Evolutionary conservation across 2,888 invertebrate genomes (phyloP).

Genomic region (Scaptomyza polygonia): DNA sequence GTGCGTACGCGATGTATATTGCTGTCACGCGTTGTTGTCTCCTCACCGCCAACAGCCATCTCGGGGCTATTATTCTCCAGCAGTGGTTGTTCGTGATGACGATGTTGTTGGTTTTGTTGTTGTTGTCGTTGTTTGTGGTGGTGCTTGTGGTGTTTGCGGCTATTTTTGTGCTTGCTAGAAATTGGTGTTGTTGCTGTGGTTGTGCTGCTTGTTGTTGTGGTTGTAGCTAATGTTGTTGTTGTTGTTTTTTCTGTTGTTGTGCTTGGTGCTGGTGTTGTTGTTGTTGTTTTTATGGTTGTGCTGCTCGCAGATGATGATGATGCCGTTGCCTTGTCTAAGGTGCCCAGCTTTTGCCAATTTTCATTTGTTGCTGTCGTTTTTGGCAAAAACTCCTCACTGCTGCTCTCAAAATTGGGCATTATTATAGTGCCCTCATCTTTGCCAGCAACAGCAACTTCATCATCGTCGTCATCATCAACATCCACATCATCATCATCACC

Average conservation of each 20-base stretch:
- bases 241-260: conserved; percentile 23
- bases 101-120: conserved; percentile 56
- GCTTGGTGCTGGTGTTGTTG: conserved; percentile 23
- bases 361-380: conserved; percentile 47
- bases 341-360: conserved; percentile 70
- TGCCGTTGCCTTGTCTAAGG: conserved; percentile 54
- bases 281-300: conserved; percentile 29
- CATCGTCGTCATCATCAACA: conserved; percentile 32
- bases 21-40: conserved; percentile 82
- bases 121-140: conserved; percentile 50
- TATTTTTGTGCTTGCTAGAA: conserved; percentile 35
- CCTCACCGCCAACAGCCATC: conserved; percentile 29
- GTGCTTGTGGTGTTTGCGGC: conserved; percentile 42
- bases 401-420: conserved; percentile 53
- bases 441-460: conserved; percentile 25
- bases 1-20: conserved; percentile 83
- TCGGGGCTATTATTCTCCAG: conserved; percentile 53
- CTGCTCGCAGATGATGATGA: conserved; percentile 8
- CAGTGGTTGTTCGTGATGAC: conserved; percentile 62
- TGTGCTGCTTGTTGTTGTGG: conserved; percentile 23
- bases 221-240: conserved; percentile 19
- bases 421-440: conserved; percentile 43
- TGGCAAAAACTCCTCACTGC: conserved; percentile 52
- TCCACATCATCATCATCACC: conserved; percentile 24
- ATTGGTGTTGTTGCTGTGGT: conserved; percentile 27